Evolutionary conservation across 2,888 invertebrate species (phyloP), one percentile per base, ranked within the genome.

Genomic region (Drosophila kambysellisi): DNA sequence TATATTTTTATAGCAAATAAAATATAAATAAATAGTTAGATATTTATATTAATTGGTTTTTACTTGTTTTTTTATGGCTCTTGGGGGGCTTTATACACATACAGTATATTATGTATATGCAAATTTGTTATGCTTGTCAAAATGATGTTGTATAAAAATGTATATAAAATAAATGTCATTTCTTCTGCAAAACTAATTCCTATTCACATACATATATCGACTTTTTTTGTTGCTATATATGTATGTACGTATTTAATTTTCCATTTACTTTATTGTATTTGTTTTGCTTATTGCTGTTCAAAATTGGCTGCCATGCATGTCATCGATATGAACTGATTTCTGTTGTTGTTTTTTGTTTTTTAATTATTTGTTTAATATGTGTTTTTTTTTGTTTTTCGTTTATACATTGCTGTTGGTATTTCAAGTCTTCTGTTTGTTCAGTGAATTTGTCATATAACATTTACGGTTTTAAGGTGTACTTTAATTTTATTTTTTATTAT

Each of bases 91-190:
- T 51, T 58, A 46, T 50, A 50, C 53, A 50, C 33, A 41, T 48
- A 46, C 20, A 46, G 32, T 39, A 43, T 51, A 50, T 53, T 48
- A 30, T 63, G 62, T 67, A 25, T 46, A 51, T 39, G 41, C 41
- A 63, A 48, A 39, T 52, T 35, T 41, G 43, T 29, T 46, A 35
- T 61, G 41, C 62, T 68, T 48, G 54, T 74, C 62, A 75, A 81
- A 82, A 79, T 78, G 59, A 77, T 86, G 76, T 69, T 88, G 82
- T 88, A 88, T 86, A 88, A 88, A 89, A 90, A 76, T 86, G 76
- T 89, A 88, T 89, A 89, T 83, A 88, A 88, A 89, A 88, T 88
- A 88, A 88, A 88, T 83, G 59, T 79, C 48, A 74, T 76, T 78
- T 77, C 58, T 57, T 75, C 65, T 79, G 80, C 80, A 70, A 72